Evolutionary conservation across 2,113 vertebrate species (phyloP), one percentile per base, ranked within the genome.

Genomic region (Emydura subglobosa): DNA sequence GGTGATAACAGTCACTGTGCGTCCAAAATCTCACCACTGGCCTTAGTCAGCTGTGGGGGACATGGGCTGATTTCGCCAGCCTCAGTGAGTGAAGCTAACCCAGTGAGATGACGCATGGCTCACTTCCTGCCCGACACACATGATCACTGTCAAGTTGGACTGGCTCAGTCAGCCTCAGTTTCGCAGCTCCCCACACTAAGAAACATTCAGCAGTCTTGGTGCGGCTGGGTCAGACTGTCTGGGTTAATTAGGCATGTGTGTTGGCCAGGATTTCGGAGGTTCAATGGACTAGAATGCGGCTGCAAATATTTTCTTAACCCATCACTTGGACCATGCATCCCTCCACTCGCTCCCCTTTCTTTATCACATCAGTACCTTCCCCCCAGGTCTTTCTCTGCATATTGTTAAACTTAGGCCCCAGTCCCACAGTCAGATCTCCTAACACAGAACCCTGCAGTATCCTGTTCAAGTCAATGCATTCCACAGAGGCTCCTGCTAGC

Each of bases 341-440:
- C n/a, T 68, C 51, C 4, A 9, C 54, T 50, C 7, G 34, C 24
- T 42, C 34, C 34, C 5, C n/a, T 14, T 42, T 51, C 39, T 7
- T 34, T n/a, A 42, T 39, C 49, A 12, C 42, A 57, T 93, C 14
- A 16, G 5, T 39, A 10, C 86, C 22, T 3, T 49, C 82, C 31
- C 82, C 47, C 9, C 0, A 0, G 27, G 25, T 0, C 0, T 21
- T 74, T 89, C 5, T 5, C 17, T 9, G 3, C 44, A 5, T 51
- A n/a, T 44, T n/a, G 7, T 22, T 17, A n/a, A 21, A 25, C 54
- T 7, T 2, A 83, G 4, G 68, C 7, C 14, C 44, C 88, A 6
- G 27, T 83, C 22, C 39, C 87, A 9, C 50, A 53, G 55, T 39
- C 76, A 39, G n/a, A 76, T 49, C 7, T 27, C 17, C 54, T 83